Evolutionary conservation across 2,113 vertebrate species (phyloP).

Genomic region (Gambusia holbrooki): DNA sequence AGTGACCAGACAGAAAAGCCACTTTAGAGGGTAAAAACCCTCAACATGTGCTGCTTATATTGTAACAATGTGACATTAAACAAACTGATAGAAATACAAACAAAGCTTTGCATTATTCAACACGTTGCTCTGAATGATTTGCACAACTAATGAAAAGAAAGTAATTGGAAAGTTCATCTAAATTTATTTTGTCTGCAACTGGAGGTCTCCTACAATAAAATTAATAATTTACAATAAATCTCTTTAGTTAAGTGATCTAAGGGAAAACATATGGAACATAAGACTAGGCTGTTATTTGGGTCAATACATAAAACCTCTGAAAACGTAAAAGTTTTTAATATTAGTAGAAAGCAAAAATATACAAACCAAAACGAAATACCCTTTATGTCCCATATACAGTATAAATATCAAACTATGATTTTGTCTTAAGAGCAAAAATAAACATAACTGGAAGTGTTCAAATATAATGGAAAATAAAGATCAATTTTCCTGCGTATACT

Average conservation of each 20-base stretch:
- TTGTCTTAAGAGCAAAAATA: conserved; percentile 64
- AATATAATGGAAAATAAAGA: conserved; percentile 67
- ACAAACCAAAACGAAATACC: conserved; percentile 88
- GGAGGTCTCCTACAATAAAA: conserved; percentile 62
- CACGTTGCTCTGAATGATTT: conserved; percentile 22
- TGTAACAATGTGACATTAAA: conserved; percentile 35
- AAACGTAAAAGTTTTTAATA: conserved; percentile 76
- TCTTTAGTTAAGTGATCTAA: conserved; percentile 73
- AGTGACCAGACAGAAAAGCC: conserved; percentile 41
- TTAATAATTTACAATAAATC: conserved; percentile 75
- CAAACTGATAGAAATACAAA: conserved; percentile 33
- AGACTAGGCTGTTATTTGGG: conserved; percentile 65
- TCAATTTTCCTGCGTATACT: conserved; percentile 48
- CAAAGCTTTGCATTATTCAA: conserved; percentile 24
- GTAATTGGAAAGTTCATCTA: conserved; percentile 31
- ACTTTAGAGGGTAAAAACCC: conserved; percentile 35
- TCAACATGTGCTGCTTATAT: conserved; percentile 17
- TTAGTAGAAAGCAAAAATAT: conserved; percentile 93
- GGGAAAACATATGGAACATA: conserved; percentile 62
- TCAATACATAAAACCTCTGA: conserved; percentile 77
- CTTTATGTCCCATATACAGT: conserved; percentile 82
- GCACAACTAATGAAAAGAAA: conserved; percentile 40
- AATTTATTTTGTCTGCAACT: conserved; percentile 59
- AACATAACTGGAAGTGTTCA: conserved; percentile 77
- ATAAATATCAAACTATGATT: conserved; percentile 89